Evolutionary conservation across 1,140 invertebrate genomes (phyloP).

Genomic region (Hetaerina americana): DNA sequence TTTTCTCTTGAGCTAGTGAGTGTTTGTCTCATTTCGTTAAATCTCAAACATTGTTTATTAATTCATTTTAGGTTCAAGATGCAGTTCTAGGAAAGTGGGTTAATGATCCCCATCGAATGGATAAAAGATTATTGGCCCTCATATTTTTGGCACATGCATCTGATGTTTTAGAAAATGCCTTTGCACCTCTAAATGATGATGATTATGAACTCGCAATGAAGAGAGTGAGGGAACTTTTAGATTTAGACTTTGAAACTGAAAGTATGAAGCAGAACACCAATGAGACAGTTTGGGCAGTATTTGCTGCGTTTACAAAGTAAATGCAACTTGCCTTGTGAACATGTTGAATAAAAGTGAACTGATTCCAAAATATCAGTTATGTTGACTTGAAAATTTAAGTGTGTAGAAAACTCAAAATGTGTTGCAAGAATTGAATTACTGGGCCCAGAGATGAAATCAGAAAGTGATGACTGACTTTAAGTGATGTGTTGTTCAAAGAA

Average conservation of each 20-base stretch:
- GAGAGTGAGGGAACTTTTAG: conserved; percentile 85
- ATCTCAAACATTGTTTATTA: background rate
- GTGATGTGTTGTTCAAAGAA: background rate
- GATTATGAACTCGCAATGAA: conserved; percentile 98
- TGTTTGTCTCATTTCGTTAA: too few species aligned
- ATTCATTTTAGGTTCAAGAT: conserved; percentile 72
- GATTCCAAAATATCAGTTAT: background rate
- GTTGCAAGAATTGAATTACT: background rate
- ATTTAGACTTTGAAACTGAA: conserved; percentile 93
- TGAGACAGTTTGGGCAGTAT: conserved; percentile 96
- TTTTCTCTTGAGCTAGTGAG: too few species aligned
- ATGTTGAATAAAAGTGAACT: background rate
- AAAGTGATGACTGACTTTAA: background rate
- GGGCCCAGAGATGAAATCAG: background rate
- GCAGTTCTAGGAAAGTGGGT: conserved; percentile 91
- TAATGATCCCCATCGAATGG: conserved; percentile 95
- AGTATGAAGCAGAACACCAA: conserved; percentile 72
- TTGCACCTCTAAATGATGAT: conserved; percentile 93
- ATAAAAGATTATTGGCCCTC: conserved; percentile 81
- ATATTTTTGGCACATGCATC: conserved; percentile 94
- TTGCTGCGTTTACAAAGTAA: conserved; percentile 96
- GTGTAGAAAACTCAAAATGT: background rate
- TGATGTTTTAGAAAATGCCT: conserved; percentile 99
- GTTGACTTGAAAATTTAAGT: background rate
- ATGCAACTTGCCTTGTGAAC: too few species aligned